A percentile compares a stretch with the other conserved stretches of the same genome.
Evolutionary conservation across 1,140 invertebrate genomes (phyloP).

Genomic region (Cheumatopsyche charites): DNA sequence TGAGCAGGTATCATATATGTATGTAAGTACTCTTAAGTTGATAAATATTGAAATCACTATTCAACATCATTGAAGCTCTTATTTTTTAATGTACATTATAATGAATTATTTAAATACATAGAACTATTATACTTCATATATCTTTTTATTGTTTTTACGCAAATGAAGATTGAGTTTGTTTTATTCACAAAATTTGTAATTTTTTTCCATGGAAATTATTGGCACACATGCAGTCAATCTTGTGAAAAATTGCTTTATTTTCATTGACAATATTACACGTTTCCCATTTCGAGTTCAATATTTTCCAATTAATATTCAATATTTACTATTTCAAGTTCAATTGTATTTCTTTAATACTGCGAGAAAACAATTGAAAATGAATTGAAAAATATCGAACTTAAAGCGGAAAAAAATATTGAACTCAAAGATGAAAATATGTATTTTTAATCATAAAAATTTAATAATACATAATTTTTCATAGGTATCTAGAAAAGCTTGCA

Average conservation of each 20-base stretch:
- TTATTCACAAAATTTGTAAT: not conserved
- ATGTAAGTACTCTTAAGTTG: not conserved
- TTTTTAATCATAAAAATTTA: not conserved
- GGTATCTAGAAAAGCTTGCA: not conserved
- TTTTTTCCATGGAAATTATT: conserved; percentile 17
- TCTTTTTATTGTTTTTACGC: not conserved
- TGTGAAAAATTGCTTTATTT: conserved; percentile 26
- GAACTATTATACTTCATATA: not conserved
- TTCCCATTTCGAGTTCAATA: no score
- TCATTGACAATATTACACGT: conserved; percentile 21
- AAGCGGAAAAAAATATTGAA: not conserved
- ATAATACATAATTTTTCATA: not conserved
- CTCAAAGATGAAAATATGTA: not conserved
- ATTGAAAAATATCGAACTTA: no score
- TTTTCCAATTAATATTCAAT: no score
- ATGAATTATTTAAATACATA: not conserved
- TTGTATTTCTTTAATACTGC: no score
- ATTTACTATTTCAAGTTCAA: no score
- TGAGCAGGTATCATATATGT: conserved; percentile 12
- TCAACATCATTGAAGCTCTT: conserved; percentile 26
- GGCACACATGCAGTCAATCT: conserved; percentile 32
- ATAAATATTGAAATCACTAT: conserved; percentile 15
- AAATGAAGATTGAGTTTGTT: conserved; percentile 13
- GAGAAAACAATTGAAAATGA: no score
- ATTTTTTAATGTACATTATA: conserved; percentile 19